Percentiles rank a stretch among this genome's conserved stretches.
Conservation (phyloP, 1,140 invertebrate species). For the Myzus persicae region DNA sequence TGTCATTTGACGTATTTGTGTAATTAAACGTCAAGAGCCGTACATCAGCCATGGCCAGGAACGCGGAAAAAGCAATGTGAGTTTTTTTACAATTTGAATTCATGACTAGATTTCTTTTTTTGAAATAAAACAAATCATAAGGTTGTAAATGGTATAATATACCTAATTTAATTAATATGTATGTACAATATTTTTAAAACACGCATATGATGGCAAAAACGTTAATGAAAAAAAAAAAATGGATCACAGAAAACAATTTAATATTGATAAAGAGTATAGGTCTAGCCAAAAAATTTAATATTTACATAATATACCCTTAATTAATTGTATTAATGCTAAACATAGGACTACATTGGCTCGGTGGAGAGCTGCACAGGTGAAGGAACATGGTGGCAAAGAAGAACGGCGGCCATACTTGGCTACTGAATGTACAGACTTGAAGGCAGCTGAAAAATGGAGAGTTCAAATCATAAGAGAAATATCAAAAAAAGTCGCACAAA, state of each 20-base stretch:
- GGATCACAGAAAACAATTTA: background rate
- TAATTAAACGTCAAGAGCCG: too few relatives aligned
- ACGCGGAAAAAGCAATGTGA: constrained; percentile 87
- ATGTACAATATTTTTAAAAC: background rate
- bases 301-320: constrained; percentile 49
- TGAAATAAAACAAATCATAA: background rate
- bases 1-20: too few relatives aligned
- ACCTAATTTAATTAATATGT: background rate
- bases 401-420: constrained; percentile 91
- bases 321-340: constrained; percentile 60
- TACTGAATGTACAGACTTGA: constrained; percentile 89
- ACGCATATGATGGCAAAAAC: background rate
- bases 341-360: constrained; percentile 92
- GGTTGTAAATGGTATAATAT: too few relatives aligned
- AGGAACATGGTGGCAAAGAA: constrained; percentile 75
- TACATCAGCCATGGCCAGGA: constrained; percentile 70
- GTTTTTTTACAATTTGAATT: constrained; percentile 64
- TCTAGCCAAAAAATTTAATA: constrained; percentile 18
- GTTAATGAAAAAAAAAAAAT: background rate
- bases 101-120: background rate
- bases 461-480: constrained; percentile 96
- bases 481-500: constrained; percentile 98
- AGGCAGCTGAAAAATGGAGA: constrained; percentile 93
- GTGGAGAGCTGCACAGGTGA: constrained; percentile 90
- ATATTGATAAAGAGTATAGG: background rate